Percentiles rank a stretch among this genome's conserved stretches.
phyloP scores from a whole-genome alignment of 2,888 invertebrate species.

The Nesidiocoris tenuis region DNA sequence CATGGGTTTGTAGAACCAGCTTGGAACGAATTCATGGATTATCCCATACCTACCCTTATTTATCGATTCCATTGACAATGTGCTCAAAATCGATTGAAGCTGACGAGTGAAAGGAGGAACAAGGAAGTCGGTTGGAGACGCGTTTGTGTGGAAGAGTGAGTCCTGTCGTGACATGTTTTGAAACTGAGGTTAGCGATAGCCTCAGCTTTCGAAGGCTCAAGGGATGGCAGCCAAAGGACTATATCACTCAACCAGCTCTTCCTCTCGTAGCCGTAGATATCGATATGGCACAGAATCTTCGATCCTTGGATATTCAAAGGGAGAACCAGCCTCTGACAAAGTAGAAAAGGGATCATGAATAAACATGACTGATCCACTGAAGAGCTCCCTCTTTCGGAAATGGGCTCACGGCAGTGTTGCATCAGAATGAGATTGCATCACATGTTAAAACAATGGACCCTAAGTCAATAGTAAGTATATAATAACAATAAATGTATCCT shows the following conservation, averaged over 20 bases:
- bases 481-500: too few species aligned
- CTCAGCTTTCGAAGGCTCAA: background rate
- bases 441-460: background rate
- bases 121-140: background rate
- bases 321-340: background rate
- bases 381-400: background rate
- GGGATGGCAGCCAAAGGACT: background rate
- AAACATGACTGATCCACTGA: background rate
- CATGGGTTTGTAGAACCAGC: too few species aligned
- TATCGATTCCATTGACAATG: too few species aligned
- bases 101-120: too few species aligned
- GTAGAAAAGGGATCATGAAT: background rate
- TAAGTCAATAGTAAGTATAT: too few species aligned
- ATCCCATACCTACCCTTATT: too few species aligned
- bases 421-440: background rate
- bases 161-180: background rate
- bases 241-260: background rate
- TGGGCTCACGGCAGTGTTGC: background rate
- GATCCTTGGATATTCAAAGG: background rate
- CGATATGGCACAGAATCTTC: background rate
- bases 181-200: background rate
- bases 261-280: background rate
- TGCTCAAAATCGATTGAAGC: too few species aligned
- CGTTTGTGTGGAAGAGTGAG: background rate
- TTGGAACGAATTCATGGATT: too few species aligned